Evolutionary conservation across 2,888 invertebrate species (phyloP).

Genomic region (Athetis lepigone): DNA sequence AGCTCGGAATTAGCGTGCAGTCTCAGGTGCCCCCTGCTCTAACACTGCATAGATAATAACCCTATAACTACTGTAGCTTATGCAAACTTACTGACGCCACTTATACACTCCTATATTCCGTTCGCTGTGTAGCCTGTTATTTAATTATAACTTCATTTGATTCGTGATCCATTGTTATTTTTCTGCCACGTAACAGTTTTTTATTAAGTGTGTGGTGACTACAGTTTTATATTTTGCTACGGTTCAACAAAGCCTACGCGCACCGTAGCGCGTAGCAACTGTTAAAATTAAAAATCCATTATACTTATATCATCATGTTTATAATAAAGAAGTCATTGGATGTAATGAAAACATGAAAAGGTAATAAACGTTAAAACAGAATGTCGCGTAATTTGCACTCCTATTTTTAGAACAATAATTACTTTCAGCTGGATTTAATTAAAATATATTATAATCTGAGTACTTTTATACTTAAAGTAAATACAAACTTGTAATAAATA

Average conservation of each 20-base stretch:
- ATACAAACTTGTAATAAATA: background rate
- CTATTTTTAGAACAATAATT: conserved; percentile 4
- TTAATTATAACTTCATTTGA: conserved; percentile 47
- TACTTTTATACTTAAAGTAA: too few relatives aligned
- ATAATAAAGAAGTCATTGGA: background rate
- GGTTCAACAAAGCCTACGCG: conserved; percentile 53
- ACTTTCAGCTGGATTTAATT: background rate
- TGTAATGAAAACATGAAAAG: background rate
- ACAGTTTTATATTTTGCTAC: conserved; percentile 12
- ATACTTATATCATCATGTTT: conserved; percentile 11
- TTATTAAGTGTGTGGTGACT: conserved; percentile 2
- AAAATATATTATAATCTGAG: too few relatives aligned
- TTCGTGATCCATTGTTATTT: conserved; percentile 3
- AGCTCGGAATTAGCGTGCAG: conserved; percentile 71
- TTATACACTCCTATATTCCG: conserved; percentile 27
- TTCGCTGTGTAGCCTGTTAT: conserved; percentile 38
- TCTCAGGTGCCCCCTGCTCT: conserved; percentile 72
- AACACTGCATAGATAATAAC: conserved; percentile 62
- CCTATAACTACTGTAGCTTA: conserved; percentile 52
- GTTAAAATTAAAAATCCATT: conserved; percentile 25
- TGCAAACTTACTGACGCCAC: conserved; percentile 46
- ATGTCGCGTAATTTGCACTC: background rate
- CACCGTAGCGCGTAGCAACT: conserved; percentile 55
- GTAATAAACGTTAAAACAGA: background rate
- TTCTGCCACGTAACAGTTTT: conserved; percentile 14